Conservation (phyloP, 2,888 invertebrate genomes). For the Mesochorus sp. region DNA sequence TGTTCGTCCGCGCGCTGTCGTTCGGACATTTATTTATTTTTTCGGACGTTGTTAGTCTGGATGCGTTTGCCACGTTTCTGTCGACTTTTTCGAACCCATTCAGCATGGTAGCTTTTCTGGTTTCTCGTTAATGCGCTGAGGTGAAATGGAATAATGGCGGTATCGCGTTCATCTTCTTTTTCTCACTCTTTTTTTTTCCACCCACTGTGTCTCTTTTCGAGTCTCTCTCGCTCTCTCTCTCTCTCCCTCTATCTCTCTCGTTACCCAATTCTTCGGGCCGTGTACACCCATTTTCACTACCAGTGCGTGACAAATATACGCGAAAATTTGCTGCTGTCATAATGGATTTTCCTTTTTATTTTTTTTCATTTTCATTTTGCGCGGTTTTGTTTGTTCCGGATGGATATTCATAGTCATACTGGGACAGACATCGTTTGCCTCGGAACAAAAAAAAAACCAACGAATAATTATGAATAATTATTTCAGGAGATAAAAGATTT, state of each 20-base stretch:
- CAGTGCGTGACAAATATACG: too few species aligned
- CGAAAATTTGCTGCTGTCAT: too few species aligned
- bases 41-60: not conserved
- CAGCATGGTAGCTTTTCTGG: not conserved
- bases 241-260: not conserved
- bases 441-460: not conserved
- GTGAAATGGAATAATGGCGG: conserved; percentile 44
- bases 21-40: conserved; percentile 16
- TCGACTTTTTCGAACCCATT: conserved; percentile 21
- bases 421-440: too few species aligned
- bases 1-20: conserved; percentile 18
- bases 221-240: not conserved
- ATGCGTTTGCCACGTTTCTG: conserved; percentile 20
- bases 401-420: too few species aligned
- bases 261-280: too few species aligned
- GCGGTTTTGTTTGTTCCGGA: too few species aligned
- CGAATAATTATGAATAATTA: not conserved
- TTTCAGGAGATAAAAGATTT: not conserved
- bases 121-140: conserved; percentile 12
- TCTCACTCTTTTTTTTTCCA: not conserved
- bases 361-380: too few species aligned
- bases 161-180: conserved; percentile 26
- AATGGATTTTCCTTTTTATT: too few species aligned
- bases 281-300: too few species aligned
- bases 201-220: not conserved